These are phyloP conservation scores for Streptopelia turtur DNA, from an alignment of 2,797 vertebrate species.

Conservation along the genomic window DNA sequence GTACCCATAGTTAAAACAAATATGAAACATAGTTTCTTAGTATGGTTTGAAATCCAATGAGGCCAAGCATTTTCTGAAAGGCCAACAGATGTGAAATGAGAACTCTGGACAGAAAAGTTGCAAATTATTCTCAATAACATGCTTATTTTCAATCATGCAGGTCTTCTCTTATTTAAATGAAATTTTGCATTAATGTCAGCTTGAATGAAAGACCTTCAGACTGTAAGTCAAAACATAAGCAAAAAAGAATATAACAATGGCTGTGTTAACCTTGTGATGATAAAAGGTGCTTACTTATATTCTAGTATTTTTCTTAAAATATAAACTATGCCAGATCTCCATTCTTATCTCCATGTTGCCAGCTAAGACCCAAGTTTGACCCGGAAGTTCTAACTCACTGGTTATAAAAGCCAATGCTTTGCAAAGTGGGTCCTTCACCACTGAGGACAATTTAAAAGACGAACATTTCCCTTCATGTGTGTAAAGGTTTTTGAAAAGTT, in stretches of 20 bases:
- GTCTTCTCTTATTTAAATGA: background rate
- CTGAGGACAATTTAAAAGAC: background rate
- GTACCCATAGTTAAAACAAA: background rate
- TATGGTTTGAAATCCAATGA: background rate
- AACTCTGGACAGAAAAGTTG: background rate
- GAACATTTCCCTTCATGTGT: background rate
- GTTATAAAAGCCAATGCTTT: background rate
- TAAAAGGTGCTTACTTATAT: background rate
- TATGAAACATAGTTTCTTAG: background rate
- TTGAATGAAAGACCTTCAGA: background rate
- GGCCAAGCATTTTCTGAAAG: background rate
- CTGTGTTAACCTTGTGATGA: background rate
- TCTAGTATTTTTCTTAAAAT: background rate
- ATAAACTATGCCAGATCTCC: background rate
- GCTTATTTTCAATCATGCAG: background rate
- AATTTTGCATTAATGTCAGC: background rate
- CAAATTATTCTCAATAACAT: background rate
- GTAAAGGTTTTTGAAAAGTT: background rate
- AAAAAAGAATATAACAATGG: background rate
- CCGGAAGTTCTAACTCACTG: background rate
- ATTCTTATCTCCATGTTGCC: background rate
- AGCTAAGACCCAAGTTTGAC: background rate
- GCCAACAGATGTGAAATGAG: background rate
- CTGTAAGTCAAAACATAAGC: background rate
- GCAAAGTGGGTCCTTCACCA: background rate